Conservation (phyloP, 92 coral and sea anemone genomes). For the Epizoanthus ramosus region DNA sequence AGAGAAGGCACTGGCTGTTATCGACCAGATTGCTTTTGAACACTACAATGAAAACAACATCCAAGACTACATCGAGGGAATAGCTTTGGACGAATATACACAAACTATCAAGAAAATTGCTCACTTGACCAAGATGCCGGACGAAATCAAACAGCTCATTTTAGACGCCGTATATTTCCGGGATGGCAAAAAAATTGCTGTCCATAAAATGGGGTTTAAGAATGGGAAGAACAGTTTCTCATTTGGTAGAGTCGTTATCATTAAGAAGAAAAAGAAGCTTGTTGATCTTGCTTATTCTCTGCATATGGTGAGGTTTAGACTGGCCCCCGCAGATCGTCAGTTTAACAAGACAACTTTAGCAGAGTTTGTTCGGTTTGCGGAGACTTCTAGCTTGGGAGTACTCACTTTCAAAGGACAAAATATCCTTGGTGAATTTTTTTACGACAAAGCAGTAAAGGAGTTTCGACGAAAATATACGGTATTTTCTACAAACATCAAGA, state of each 20-base stretch:
- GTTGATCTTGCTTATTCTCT: constrained; percentile 21
- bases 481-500: neutral
- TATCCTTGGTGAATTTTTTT: neutral
- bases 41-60: neutral
- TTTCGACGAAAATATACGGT: neutral
- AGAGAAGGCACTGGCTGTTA: neutral
- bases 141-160: neutral
- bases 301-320: neutral
- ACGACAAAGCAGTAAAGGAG: neutral
- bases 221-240: neutral
- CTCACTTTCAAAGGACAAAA: constrained; percentile 1
- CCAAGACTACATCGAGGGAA: neutral
- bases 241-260: constrained; percentile 17
- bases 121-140: constrained; percentile 2
- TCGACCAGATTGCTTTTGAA: constrained; percentile 9
- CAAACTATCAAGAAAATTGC: neutral
- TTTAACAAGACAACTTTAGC: neutral
- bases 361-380: neutral
- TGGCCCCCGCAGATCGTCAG: constrained; percentile 12
- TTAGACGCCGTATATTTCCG: constrained; percentile 8
- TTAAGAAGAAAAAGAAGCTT: constrained; percentile 15
- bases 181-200: neutral
- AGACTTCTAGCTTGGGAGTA: neutral
- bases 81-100: neutral
- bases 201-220: neutral